Percentiles rank a stretch among this genome's conserved stretches.
phyloP scores from a whole-genome alignment of 2,113 vertebrate genomes.

The Sturnus vulgaris region DNA sequence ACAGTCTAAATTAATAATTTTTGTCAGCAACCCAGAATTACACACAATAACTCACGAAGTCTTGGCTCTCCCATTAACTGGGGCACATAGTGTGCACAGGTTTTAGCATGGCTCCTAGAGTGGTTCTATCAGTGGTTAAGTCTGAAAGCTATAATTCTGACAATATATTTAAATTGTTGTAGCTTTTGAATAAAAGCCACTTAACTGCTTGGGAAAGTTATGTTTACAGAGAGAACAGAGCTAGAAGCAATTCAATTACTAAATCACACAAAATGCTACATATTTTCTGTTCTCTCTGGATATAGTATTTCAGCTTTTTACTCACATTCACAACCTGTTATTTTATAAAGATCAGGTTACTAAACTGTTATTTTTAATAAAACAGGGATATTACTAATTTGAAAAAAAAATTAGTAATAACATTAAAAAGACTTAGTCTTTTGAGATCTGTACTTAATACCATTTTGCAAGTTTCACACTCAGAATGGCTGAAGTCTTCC shows the following conservation, averaged over 20 bases:
- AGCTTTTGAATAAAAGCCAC: neutral
- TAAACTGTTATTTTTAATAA: neutral
- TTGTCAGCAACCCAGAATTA: neutral
- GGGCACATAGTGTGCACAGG: neutral
- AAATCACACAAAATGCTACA: neutral
- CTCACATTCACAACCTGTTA: neutral
- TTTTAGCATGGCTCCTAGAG: neutral
- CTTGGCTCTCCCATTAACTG: neutral
- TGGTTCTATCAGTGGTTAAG: neutral
- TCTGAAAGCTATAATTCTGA: neutral
- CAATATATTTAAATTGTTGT: neutral
- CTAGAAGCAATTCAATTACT: neutral
- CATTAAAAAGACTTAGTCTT: neutral
- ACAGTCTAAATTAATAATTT: neutral
- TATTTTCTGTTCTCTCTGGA: neutral
- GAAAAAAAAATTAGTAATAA: neutral
- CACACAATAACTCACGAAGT: neutral
- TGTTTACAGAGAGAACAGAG: neutral
- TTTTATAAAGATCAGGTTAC: neutral
- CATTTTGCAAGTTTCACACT: neutral
- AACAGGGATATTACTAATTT: neutral
- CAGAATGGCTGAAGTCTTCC: neutral
- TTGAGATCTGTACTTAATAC: neutral
- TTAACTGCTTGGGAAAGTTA: neutral
- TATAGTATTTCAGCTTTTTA: neutral